Evolutionary conservation across 2,113 vertebrate species (phyloP), one percentile per base, ranked within the genome.

Genomic region (Bubo scandiacus): DNA sequence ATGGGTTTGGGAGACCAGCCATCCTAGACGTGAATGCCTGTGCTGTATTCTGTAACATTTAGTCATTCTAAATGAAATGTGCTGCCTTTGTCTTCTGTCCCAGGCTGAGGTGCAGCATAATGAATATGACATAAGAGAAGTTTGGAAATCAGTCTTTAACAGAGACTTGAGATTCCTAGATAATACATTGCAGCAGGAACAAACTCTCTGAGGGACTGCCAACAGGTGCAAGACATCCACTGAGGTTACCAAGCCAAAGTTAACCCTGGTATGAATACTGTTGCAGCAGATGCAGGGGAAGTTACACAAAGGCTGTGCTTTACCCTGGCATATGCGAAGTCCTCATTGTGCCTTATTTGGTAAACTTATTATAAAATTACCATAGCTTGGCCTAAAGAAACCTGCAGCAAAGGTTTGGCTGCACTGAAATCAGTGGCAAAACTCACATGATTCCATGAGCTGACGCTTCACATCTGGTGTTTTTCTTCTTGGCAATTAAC

Each of bases 351-450:
- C 68, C 30, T 79, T 79, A 52, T 72, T 89, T 26, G 59, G 77
- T 74, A 86, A 89, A 75, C 29, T 40, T 86, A n/a, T n/a, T n/a
- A n/a, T n/a, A n/a, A 82, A 92, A 86, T 94, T 77, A 10, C 49
- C 13, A 3, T 32, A 43, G 11, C 25, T 90, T 70, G 20, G 42
- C 21, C 15, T 92, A 34, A 75, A 91, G 42, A 81, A 92, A 88
- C 83, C 40, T 91, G 42, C 27, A 88, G 59, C 63, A 43, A 68
- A 86, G 83, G 11, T 42, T 88, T 93, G 63, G 11, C 67, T 86
- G 34, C 52, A 22, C 55, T 84, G 81, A 81, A 84, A 63, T 81
- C 36, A 43, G 57, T 75, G 68, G 52, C 43, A 84, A 79, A 95
- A 85, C 36, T 91, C 36, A 40, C 21, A 32, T 26, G 30, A 66